Evolutionary conservation across 2,888 invertebrate species (phyloP), one percentile per base, ranked within the genome.

Genomic region (Caenorhabditis sulstoni): DNA sequence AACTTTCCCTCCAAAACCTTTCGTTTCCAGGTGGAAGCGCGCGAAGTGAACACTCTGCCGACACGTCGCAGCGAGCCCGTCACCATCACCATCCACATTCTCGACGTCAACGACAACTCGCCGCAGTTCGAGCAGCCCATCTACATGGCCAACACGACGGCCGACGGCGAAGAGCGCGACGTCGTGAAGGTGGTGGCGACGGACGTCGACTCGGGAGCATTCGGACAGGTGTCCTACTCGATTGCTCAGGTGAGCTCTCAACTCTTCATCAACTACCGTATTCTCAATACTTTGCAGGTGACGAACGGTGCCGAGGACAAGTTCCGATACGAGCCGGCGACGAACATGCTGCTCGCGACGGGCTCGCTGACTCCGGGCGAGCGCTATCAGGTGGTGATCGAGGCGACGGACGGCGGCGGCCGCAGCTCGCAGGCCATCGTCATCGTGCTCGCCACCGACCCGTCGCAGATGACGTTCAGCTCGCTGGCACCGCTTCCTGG

Each of bases 31-130:
- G 85, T 89, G 4, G 86, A 90, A 87, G 90, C 90, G 3, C 82
- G 88, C 14, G 90, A 90, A 62, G 89, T 90, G 39, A 88, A 86
- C 67, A 90, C 90, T 16, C 65, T 81, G 4, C 90, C 90, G 18
- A 79, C 86, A 9, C 79, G 90, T 7, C 83, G 83, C 37, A 86
- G 86, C 52, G 83, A 87, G 11, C 88, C 89, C 8, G 84, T 90
- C 41, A 84, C 88, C 5, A 77, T 90, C 22, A 87, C 86, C n/a
- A 90, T 90, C 58, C 87, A 88, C 74, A 85, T 90, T 39, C 65
- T 90, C 57, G 88, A 89, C 71, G 86, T 78, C 14, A 89, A 90
- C 81, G 89, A 89, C 71, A 88, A 89, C 58, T 71, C 82, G 23
- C 90, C 90, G 0, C 73, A 65, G 14, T 89, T 89, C 78, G 83